Evolutionary conservation across 2,888 invertebrate genomes (phyloP).

Genomic region (Choreutis nemorana): DNA sequence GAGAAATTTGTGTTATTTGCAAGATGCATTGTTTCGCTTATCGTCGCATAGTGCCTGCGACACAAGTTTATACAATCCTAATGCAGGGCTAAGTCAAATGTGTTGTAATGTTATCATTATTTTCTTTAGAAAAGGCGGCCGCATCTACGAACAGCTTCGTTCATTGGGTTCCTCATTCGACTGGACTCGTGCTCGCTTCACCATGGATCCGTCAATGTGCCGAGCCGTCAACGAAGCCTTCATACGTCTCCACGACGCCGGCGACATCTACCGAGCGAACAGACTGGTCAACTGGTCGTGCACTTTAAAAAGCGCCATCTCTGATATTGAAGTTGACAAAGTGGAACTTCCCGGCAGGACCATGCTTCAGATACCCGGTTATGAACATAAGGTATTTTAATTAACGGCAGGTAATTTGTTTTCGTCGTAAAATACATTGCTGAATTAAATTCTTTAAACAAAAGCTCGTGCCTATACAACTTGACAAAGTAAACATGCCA

Average conservation of each 20-base stretch:
- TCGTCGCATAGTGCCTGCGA: too few relatives aligned
- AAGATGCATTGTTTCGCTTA: too few relatives aligned
- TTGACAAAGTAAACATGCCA: too few relatives aligned
- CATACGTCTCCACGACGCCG: conserved; percentile 85
- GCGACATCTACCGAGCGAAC: conserved; percentile 92
- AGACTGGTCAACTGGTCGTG: conserved; percentile 99
- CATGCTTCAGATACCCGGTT: conserved; percentile 88
- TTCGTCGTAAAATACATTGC: too few relatives aligned
- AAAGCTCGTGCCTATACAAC: background rate
- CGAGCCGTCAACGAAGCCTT: conserved; percentile 95
- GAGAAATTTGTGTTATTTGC: too few relatives aligned
- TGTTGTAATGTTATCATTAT: too few relatives aligned
- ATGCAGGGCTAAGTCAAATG: too few relatives aligned
- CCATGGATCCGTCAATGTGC: conserved; percentile 92
- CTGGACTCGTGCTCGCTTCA: conserved; percentile 94
- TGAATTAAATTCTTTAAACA: background rate
- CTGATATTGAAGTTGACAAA: conserved; percentile 99
- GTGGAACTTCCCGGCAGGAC: conserved; percentile 87
- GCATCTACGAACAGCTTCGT: conserved; percentile 84
- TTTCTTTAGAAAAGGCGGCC: conserved; percentile 77
- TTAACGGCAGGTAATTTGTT: too few relatives aligned
- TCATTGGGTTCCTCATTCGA: conserved; percentile 92
- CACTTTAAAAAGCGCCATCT: conserved; percentile 94
- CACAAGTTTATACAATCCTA: too few relatives aligned
- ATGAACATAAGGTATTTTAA: conserved; percentile 78